Percentiles rank a stretch among this genome's conserved stretches.
Conservation (phyloP, 2,888 invertebrate species). For the Choreutis nemorana region DNA sequence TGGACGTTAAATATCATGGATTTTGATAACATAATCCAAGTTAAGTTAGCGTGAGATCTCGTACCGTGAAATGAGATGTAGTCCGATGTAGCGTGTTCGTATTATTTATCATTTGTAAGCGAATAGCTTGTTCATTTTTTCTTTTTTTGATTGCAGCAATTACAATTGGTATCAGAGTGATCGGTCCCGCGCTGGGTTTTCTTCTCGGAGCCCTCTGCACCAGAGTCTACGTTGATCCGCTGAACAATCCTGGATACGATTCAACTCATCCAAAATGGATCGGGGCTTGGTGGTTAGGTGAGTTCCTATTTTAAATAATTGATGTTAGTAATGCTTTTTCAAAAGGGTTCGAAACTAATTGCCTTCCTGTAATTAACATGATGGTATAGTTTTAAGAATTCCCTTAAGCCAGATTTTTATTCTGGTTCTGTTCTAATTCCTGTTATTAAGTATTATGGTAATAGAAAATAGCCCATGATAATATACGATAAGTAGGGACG, state of each 20-base stretch:
- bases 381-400: no score
- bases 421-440: no score
- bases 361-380: no score
- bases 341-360: no score
- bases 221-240: conserved; percentile 83
- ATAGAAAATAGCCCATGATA: no score
- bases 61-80: conserved; percentile 4
- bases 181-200: conserved; percentile 91
- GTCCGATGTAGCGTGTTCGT: conserved; percentile 1
- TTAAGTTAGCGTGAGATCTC: conserved; percentile 18
- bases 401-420: no score
- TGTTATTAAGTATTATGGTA: no score
- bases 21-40: conserved; percentile 22
- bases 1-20: conserved; percentile 15
- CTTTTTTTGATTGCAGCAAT: conserved; percentile 70
- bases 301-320: conserved; percentile 26
- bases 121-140: conserved; percentile 4
- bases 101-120: not conserved
- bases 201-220: conserved; percentile 90
- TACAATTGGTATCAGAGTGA: conserved; percentile 89
- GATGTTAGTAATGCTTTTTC: no score
- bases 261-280: conserved; percentile 90
- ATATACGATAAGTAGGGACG: no score
- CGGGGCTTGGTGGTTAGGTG: conserved; percentile 97
- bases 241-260: conserved; percentile 75